Evolutionary conservation across 2,797 vertebrate genomes (phyloP).

Genomic region (Periophthalmus magnuspinnatus): DNA sequence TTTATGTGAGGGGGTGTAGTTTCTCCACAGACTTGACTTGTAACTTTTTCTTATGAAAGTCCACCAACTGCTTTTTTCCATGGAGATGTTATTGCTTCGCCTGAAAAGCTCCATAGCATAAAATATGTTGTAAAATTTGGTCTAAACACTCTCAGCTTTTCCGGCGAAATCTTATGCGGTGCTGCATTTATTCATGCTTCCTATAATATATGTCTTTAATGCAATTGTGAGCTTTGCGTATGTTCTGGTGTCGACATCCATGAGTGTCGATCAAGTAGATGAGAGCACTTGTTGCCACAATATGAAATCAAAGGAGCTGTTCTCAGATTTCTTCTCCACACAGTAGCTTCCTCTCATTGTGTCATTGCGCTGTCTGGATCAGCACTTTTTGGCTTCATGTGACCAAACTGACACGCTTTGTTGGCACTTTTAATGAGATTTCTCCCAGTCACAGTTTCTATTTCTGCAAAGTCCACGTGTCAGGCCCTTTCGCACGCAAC

Average conservation of each 20-base stretch:
- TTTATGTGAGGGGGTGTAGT: too few relatives aligned
- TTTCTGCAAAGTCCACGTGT: constrained; percentile 65
- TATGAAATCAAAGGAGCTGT: constrained; percentile 55
- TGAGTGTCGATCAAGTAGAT: constrained; percentile 52
- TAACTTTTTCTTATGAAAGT: too few relatives aligned
- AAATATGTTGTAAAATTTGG: too few relatives aligned
- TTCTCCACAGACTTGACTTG: too few relatives aligned
- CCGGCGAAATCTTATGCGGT: too few relatives aligned
- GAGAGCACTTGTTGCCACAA: constrained; percentile 64
- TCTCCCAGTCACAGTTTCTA: constrained; percentile 46
- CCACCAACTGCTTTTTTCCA: too few relatives aligned
- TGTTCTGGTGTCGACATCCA: constrained; percentile 22
- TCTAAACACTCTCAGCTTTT: too few relatives aligned
- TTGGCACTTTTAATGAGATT: constrained; percentile 80
- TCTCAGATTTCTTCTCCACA: constrained; percentile 67
- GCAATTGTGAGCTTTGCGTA: background rate
- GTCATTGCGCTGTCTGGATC: constrained; percentile 36
- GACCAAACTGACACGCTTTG: constrained; percentile 74
- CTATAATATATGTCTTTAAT: background rate
- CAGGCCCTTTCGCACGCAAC: constrained; percentile 46
- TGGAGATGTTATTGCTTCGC: too few relatives aligned
- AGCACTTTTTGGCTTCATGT: constrained; percentile 66
- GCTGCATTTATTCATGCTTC: background rate
- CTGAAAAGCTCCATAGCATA: too few relatives aligned
- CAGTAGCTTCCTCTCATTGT: constrained; percentile 46